A percentile compares a stretch with the other conserved stretches of the same genome.
Conservation (phyloP, 2,113 vertebrate genomes). For the Cryptomyrus ogoouensis region DNA sequence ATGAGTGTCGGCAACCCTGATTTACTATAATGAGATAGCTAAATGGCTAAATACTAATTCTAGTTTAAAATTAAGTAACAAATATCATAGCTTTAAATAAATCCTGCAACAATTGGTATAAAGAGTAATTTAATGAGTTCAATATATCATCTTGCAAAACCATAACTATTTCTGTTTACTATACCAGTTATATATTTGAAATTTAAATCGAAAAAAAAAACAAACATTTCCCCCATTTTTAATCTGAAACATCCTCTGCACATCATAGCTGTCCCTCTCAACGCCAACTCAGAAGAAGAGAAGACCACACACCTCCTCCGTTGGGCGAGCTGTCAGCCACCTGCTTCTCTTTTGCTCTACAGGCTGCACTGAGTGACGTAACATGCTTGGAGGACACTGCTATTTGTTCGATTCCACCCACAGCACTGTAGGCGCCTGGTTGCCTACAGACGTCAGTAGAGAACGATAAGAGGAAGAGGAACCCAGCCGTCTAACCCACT, state of each 20-base stretch:
- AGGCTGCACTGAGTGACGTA: slow-evolving; percentile 4
- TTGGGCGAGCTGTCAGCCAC: not conserved
- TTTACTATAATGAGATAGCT: not conserved
- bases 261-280: not conserved
- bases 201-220: not conserved
- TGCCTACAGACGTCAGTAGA: not conserved
- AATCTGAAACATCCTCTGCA: not conserved
- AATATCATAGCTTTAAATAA: not conserved
- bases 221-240: not conserved
- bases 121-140: not conserved
- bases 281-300: not conserved
- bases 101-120: not conserved
- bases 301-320: not conserved
- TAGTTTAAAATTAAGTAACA: not conserved
- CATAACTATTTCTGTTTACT: not conserved
- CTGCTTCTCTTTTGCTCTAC: not conserved
- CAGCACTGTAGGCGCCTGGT: not conserved
- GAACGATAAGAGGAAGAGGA: not conserved
- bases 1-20: not conserved
- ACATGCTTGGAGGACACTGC: not conserved
- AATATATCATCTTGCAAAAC: not conserved
- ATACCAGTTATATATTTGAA: not conserved
- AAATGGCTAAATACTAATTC: not conserved
- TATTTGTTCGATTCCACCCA: slow-evolving; percentile 2
- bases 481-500: slow-evolving; percentile 1